phyloP scores from a whole-genome alignment of 2,888 invertebrate genomes.

The Diogma glabrata region DNA sequence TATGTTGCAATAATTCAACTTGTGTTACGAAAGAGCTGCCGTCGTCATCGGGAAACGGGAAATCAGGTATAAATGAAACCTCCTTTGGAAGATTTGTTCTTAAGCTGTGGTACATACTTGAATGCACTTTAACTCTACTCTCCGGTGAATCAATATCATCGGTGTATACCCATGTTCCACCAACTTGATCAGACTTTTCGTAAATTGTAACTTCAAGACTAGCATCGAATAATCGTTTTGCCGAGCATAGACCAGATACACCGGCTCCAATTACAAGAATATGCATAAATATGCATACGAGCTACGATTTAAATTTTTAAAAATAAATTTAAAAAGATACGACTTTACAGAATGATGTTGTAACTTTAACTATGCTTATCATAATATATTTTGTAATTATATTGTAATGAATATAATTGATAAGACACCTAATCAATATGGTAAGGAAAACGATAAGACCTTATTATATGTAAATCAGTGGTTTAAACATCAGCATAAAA shows the following conservation, averaged over 20 bases:
- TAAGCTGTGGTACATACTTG: constrained; percentile 78
- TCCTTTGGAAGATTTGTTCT: constrained; percentile 83
- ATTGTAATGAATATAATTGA: no score
- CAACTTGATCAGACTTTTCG: constrained; percentile 59
- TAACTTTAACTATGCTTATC: no score
- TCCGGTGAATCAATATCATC: constrained; percentile 56
- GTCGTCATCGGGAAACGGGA: constrained; percentile 55
- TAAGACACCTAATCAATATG: no score
- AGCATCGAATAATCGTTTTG: constrained; percentile 45
- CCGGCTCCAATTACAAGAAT: constrained; percentile 80
- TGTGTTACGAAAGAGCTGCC: constrained; percentile 60
- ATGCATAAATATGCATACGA: no score
- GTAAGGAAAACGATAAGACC: no score
- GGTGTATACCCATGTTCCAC: constrained; percentile 82
- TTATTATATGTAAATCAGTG: no score
- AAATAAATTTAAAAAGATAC: no score
- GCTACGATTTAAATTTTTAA: no score
- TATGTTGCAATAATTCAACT: constrained; percentile 55
- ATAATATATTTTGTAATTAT: no score
- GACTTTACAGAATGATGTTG: no score
- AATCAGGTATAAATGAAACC: constrained; percentile 77
- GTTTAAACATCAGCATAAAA: no score
- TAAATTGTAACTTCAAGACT: constrained; percentile 47
- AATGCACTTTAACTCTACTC: constrained; percentile 65
- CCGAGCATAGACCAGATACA: constrained; percentile 68